A percentile compares a stretch with the other conserved stretches of the same genome.
phyloP scores from a whole-genome alignment of 2,797 vertebrate species.

The Calcarius lapponicus region DNA sequence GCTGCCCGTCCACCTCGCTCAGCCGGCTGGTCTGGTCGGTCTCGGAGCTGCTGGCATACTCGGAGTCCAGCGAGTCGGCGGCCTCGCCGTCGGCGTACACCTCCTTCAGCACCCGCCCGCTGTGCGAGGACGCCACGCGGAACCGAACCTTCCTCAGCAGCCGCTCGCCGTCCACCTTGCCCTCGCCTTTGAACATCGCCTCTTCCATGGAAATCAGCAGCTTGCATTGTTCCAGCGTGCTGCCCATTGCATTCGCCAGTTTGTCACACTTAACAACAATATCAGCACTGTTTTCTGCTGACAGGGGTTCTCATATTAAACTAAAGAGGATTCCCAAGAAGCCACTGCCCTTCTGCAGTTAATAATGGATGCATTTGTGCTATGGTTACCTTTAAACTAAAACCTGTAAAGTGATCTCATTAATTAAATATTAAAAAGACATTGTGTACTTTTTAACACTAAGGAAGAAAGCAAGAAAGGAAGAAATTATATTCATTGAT shows the following conservation, averaged over 20 bases:
- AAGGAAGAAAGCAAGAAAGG: conserved; percentile 28
- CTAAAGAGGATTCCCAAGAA: conserved; percentile 77
- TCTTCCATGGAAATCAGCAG: conserved; percentile 75
- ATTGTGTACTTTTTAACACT: conserved; percentile 70
- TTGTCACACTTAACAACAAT: conserved; percentile 70
- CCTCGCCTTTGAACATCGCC: conserved; percentile 72
- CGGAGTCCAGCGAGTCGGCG: conserved; percentile 89
- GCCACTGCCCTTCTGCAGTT: conserved; percentile 72
- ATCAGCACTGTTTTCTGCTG: conserved; percentile 62
- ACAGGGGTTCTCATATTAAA: conserved; percentile 79
- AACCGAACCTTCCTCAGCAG: conserved; percentile 92
- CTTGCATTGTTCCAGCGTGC: conserved; percentile 81
- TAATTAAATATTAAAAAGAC: conserved; percentile 86
- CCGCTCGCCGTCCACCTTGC: conserved; percentile 76
- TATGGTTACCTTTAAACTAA: conserved; percentile 94
- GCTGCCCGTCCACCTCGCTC: conserved; percentile 82
- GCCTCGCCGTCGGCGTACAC: conserved; percentile 89
- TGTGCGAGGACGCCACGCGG: conserved; percentile 93
- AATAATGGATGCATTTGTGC: conserved; percentile 91
- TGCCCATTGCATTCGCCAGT: conserved; percentile 54
- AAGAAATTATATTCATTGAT: conserved; percentile 1
- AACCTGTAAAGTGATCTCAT: conserved; percentile 87
- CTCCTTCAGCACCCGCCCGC: conserved; percentile 93
- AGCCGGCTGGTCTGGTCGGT: conserved; percentile 84
- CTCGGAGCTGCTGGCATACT: conserved; percentile 90